These are phyloP conservation scores for Oscarella lobularis DNA, from an alignment of 37 sponge, comb jelly and placozoan genomes.

Conservation along the genomic window DNA sequence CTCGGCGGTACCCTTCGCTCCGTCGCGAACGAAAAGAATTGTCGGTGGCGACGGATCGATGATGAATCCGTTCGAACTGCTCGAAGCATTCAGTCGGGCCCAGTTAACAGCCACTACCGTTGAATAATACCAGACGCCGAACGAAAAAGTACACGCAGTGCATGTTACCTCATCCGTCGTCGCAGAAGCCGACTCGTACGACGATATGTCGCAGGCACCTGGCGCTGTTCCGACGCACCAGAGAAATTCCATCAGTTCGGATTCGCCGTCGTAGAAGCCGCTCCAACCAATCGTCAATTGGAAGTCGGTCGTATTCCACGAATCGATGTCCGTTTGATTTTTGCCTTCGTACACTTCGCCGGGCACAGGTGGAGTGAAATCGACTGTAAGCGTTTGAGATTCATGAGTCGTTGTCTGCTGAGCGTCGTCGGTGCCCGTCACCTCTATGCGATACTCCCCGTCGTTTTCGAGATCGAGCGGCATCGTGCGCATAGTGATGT, in stretches of 20 bases:
- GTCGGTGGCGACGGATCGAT: neutral
- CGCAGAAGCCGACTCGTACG: no score
- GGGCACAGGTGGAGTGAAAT: neutral
- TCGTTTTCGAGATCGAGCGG: neutral
- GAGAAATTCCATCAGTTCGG: neutral
- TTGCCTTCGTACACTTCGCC: neutral
- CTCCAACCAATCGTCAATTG: neutral
- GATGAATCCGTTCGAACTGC: neutral
- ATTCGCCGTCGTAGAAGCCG: slow-evolving; percentile 2
- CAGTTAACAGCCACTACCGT: neutral
- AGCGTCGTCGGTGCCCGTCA: neutral
- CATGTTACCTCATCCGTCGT: neutral
- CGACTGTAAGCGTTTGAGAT: neutral
- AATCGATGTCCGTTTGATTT: neutral
- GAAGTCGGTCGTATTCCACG: neutral
- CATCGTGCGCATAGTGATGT: neutral
- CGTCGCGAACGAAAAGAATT: neutral
- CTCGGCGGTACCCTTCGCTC: neutral
- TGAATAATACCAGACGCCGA: neutral
- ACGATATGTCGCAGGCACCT: neutral
- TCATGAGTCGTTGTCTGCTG: neutral
- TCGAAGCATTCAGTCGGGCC: neutral
- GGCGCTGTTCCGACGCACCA: slow-evolving; percentile 1
- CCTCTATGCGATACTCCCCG: neutral
- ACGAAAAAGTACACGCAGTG: neutral